phyloP scores from a whole-genome alignment of 2,888 invertebrate species.

The Horisme vitalbata region DNA sequence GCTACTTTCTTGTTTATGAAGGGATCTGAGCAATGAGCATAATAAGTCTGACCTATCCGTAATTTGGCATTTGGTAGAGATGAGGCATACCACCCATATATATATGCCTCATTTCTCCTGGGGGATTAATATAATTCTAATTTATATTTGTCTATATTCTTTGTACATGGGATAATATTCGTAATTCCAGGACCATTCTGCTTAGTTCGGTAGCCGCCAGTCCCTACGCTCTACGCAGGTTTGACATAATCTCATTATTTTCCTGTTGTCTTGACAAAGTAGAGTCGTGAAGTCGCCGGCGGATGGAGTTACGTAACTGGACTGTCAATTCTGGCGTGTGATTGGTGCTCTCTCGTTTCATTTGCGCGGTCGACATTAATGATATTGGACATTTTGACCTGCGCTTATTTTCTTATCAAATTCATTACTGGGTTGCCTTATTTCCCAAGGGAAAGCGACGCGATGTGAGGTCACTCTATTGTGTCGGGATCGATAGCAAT shows the following conservation, averaged over 20 bases:
- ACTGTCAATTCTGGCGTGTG: not conserved
- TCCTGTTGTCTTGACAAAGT: not conserved
- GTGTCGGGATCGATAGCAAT: slow-evolving; percentile 12
- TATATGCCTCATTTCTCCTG: no score
- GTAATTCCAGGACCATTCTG: no score
- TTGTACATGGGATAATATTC: no score
- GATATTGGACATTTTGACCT: slow-evolving; percentile 12
- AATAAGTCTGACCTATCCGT: no score
- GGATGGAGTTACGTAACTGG: not conserved
- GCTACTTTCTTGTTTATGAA: no score
- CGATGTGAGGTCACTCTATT: slow-evolving; percentile 13
- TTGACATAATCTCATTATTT: not conserved
- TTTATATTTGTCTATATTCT: no score
- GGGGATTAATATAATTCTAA: no score
- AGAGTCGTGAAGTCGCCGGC: not conserved
- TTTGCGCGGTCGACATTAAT: slow-evolving; percentile 18
- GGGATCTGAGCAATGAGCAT: no score
- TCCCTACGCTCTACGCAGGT: not conserved
- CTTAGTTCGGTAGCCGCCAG: no score
- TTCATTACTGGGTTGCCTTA: slow-evolving; percentile 22
- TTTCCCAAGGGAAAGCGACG: slow-evolving; percentile 17
- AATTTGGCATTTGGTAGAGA: no score
- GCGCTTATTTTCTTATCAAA: slow-evolving; percentile 25
- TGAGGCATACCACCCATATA: no score
- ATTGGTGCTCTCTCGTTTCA: slow-evolving; percentile 9